A percentile compares a stretch with the other conserved stretches of the same genome.
Evolutionary conservation across 2,888 invertebrate species (phyloP).

Genomic region (Habrosyne pyritoides): DNA sequence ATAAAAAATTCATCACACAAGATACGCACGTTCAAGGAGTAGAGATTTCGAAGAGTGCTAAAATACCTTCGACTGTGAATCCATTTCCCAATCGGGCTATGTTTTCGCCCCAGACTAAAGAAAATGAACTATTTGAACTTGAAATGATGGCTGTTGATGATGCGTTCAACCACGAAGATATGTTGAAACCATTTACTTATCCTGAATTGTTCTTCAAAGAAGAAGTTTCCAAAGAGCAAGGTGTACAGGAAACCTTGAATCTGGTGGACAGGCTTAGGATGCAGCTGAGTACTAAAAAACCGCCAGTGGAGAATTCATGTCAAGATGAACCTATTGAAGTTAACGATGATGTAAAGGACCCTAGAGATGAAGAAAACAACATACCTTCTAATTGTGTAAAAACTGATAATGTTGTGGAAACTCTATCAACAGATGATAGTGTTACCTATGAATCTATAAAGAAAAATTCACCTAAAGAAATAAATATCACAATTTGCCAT

Average conservation of each 20-base stretch:
- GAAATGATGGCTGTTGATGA: conserved; percentile 86
- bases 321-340: conserved; percentile 56
- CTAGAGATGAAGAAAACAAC: conserved; percentile 41
- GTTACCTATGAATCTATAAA: conserved; percentile 36
- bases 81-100: conserved; percentile 84
- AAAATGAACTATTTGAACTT: conserved; percentile 85
- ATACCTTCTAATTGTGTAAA: conserved; percentile 41
- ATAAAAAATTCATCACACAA: conserved; percentile 70
- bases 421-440: conserved; percentile 36
- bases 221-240: conserved; percentile 88
- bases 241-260: conserved; percentile 91
- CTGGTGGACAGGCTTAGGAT: conserved; percentile 92
- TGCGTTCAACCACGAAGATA: conserved; percentile 86
- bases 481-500: conserved; percentile 41
- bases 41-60: conserved; percentile 76
- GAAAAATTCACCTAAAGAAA: conserved; percentile 36
- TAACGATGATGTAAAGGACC: conserved; percentile 54
- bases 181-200: conserved; percentile 86
- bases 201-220: conserved; percentile 88
- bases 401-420: conserved; percentile 45
- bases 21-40: conserved; percentile 74
- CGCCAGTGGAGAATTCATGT: conserved; percentile 74
- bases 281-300: conserved; percentile 87
- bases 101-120: conserved; percentile 88
- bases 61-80: conserved; percentile 71